Base-by-base conservation (phyloP, 23 tunicate genomes). In the Diplosoma virens region DNA sequence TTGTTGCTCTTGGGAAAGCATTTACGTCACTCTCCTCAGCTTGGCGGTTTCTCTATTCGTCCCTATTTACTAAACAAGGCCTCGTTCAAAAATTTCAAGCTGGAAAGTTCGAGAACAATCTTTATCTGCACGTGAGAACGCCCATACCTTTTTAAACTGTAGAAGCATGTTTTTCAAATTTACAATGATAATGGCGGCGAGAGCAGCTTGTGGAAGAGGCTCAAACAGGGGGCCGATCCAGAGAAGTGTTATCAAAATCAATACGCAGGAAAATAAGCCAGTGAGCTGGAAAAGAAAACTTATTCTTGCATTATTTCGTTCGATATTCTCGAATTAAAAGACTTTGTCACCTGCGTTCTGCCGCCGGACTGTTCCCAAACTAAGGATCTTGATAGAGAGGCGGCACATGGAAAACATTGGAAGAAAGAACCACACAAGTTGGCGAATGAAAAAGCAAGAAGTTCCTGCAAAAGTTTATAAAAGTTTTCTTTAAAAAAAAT, bases 191-290 rank as follows among this genome's bases (percentile, higher is more conserved):
- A 92, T 85, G 2, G 92, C 67, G 1, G 97, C 92, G 11, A 92
- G 76, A 4, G 97, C 97, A 0, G 97, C 97, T 65, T 76, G 72
- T 52, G 97, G 97, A 25, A 92, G 60, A 1, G 67, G 35, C 41
- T 92, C 80, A 34, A 92, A 92, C 71, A 92, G 55, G 5, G 97
- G 97, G 17, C 97, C 97, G 0, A 92, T 85, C 87, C 87, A 85
- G 18, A 92, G 34, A 33, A 92, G 76, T n/a, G 77, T 73, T 7
- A 85, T 67, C n/a, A 92, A 37, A 16, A 92, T 53, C 11, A 92
- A 59, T 2, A 59, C 76, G 3, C 86, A 85, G 23, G 97, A 85
- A 2, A 92, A 50, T 1, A 80, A 2, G 14, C 92, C 97, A 18
- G 97, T 78, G 3, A 92, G 2, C 97, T 92, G 77, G 3, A 60